Evolutionary conservation across 1,140 invertebrate species (phyloP).

Genomic region (Drosophila insularis): DNA sequence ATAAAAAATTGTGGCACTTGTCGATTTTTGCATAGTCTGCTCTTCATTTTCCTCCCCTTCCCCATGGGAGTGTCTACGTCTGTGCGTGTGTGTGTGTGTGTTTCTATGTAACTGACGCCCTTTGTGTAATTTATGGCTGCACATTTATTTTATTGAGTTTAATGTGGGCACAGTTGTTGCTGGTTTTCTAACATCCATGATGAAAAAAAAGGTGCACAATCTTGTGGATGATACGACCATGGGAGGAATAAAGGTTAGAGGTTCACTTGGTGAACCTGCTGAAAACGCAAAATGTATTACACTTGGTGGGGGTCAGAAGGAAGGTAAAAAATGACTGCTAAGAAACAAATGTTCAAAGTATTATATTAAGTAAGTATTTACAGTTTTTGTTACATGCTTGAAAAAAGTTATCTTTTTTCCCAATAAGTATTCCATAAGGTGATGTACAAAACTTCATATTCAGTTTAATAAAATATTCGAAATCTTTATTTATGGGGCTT

Average conservation of each 20-base stretch:
- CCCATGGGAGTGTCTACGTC: neutral
- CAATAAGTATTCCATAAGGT: too few relatives aligned
- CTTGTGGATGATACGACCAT: neutral
- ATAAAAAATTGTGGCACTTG: slow-evolving; percentile 73
- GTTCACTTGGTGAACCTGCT: slow-evolving; percentile 1
- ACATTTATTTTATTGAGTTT: slow-evolving; percentile 78
- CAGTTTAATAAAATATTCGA: too few relatives aligned
- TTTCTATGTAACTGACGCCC: slow-evolving; percentile 65
- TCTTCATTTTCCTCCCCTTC: slow-evolving; percentile 7
- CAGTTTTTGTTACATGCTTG: neutral
- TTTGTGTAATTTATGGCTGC: slow-evolving; percentile 70
- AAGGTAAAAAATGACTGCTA: neutral
- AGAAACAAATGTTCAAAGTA: neutral
- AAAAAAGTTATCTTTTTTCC: neutral
- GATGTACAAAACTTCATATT: too few relatives aligned
- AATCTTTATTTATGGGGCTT: too few relatives aligned
- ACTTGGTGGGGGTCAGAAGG: neutral
- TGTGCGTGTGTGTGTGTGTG: slow-evolving; percentile 40
- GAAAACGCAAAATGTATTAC: slow-evolving; percentile 1
- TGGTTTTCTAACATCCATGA: slow-evolving; percentile 12
- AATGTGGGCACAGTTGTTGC: slow-evolving; percentile 68
- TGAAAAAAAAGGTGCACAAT: slow-evolving; percentile 43
- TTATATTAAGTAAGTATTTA: neutral
- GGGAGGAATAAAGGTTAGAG: neutral
- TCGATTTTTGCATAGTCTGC: slow-evolving; percentile 65